Evolutionary conservation across 2,113 vertebrate species (phyloP).

Genomic region (Rissa tridactyla): DNA sequence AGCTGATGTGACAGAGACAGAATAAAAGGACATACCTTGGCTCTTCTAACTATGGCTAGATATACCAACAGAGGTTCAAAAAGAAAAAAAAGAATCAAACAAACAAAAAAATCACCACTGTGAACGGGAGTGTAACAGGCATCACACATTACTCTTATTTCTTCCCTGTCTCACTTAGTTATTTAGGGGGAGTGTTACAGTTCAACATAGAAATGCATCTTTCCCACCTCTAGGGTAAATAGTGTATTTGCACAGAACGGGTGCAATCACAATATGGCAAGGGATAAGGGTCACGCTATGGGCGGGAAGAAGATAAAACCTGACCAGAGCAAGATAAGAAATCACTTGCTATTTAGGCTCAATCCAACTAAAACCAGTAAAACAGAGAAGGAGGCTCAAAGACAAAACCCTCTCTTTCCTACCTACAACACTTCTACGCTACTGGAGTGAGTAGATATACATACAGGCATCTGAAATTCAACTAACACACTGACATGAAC

Average conservation of each 20-base stretch:
- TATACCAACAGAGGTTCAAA: not conserved
- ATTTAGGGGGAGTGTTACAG: not conserved
- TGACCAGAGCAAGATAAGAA: not conserved
- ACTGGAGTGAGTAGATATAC: not conserved
- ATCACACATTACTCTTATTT: not conserved
- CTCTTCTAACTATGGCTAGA: not conserved
- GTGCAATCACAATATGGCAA: not conserved
- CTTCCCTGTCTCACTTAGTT: not conserved
- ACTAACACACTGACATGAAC: not conserved
- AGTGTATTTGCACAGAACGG: not conserved
- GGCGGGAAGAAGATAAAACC: not conserved
- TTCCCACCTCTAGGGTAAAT: constrained; percentile 1
- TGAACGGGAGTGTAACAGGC: not conserved
- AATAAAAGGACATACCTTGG: not conserved
- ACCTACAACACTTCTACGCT: not conserved
- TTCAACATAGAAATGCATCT: not conserved
- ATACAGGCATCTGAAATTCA: not conserved
- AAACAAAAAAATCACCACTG: not conserved
- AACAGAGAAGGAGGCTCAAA: not conserved
- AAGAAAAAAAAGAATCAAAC: not conserved
- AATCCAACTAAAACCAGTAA: not conserved
- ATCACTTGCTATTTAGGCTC: not conserved
- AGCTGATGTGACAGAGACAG: not conserved
- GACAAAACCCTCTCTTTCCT: not conserved
- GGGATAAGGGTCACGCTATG: not conserved